Evolutionary conservation across 2,797 vertebrate genomes (phyloP), one percentile per base, ranked within the genome.

Genomic region (Lepus townsendii): DNA sequence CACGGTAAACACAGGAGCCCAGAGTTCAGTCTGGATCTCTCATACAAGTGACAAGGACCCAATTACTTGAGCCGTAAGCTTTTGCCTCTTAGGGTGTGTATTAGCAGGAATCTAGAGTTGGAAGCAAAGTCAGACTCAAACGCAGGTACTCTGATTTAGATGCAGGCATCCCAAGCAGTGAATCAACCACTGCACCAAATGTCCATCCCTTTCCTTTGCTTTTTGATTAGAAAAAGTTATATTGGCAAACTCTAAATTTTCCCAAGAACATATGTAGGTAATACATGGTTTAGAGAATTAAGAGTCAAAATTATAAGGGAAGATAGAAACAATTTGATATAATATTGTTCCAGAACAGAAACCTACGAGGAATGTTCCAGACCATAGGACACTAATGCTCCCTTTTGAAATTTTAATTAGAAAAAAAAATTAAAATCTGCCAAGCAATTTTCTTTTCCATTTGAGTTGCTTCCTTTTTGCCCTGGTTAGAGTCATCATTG

Each of bases 321-420:
- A 88, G 24, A n/a, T 52, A 63, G 35, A 42, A 77, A n/a, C 3
- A 66, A 47, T 93, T 60, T 42, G 24, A 35, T 79, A 52, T 62
- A 84, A 54, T 82, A 91, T 91, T 69, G 38, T 16, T 75, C 35
- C 12, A 66, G 42, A 94, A 83, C 7, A 84, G 60, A 93, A 91
- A 85, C 3, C 7, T 85, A 47, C 60, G 11, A 77, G 69, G 32
- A 90, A 76, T 71, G 38, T 89, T 72, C 32, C 65, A 24, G 57
- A 38, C 30, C 54, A 24, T 42, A 14, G 92, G 47, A 87, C 66
- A 68, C 16, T 2, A 50, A 1, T 68, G 4, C 24, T 82, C 14
- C 20, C 27, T 94, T 87, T 47, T 63, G 62, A 93, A 90, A 52
- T 93, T 88, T 71, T 90, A 82, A 73, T 84, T 83, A n/a, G 16